A percentile compares a stretch with the other conserved stretches of the same genome.
phyloP scores from a whole-genome alignment of 2,888 invertebrate genomes.

The Drosophila kokeensis region DNA sequence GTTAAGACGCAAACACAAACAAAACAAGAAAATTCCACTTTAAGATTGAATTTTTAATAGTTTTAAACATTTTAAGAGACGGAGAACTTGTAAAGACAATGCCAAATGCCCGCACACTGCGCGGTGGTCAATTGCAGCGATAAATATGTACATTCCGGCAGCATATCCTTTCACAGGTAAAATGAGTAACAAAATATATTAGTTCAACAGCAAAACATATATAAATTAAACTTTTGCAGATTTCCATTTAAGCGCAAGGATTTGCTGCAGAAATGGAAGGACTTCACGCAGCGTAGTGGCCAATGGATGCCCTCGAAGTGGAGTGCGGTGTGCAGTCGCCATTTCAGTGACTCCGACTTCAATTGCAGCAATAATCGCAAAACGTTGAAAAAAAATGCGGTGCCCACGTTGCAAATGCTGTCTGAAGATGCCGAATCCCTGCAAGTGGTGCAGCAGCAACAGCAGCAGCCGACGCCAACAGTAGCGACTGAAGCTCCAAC shows the following conservation, averaged over 20 bases:
- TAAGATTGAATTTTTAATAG: not conserved
- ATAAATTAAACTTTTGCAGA: slow-evolving; percentile 57
- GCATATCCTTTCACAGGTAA: slow-evolving; percentile 85
- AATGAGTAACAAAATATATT: not conserved
- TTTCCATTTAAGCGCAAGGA: slow-evolving; percentile 83
- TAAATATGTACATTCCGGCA: slow-evolving; percentile 83
- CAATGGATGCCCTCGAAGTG: slow-evolving; percentile 84
- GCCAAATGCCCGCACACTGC: slow-evolving; percentile 84
- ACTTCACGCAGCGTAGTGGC: slow-evolving; percentile 81
- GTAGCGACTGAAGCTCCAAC: slow-evolving; percentile 1
- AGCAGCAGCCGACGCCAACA: not conserved
- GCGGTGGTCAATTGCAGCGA: slow-evolving; percentile 83
- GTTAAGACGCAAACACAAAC: slow-evolving; percentile 11
- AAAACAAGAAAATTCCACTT: not conserved
- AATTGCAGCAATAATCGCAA: slow-evolving; percentile 79
- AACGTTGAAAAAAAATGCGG: slow-evolving; percentile 82
- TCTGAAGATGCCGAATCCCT: slow-evolving; percentile 15
- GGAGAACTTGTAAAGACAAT: slow-evolving; percentile 8
- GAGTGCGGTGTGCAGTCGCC: slow-evolving; percentile 84
- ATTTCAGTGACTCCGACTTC: slow-evolving; percentile 83
- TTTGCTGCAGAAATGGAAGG: slow-evolving; percentile 82
- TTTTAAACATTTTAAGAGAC: not conserved
- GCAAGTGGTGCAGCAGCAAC: slow-evolving; percentile 45
- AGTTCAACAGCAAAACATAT: not conserved
- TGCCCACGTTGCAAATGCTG: slow-evolving; percentile 68